Conservation (phyloP, 2,113 vertebrate genomes). For the Maccullochella peelii region DNA sequence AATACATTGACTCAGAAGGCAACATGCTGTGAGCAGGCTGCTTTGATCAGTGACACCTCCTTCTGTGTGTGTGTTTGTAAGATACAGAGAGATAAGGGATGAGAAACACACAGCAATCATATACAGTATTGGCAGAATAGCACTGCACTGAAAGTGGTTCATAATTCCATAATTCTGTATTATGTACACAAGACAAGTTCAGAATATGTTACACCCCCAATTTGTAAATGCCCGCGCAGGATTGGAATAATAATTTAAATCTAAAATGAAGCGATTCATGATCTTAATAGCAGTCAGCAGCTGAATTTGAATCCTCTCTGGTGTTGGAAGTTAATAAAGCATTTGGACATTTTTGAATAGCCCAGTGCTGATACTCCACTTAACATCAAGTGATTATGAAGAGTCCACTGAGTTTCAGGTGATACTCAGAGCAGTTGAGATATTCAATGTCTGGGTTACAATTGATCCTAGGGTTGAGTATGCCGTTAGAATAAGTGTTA, state of each 20-base stretch:
- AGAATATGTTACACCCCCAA: background rate
- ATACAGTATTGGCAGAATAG: background rate
- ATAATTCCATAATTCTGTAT: constrained; percentile 2
- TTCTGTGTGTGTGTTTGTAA: constrained; percentile 23
- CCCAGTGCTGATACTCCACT: constrained; percentile 9
- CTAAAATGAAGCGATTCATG: background rate
- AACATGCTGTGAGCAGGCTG: constrained; percentile 48
- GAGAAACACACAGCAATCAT: background rate
- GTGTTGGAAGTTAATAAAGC: background rate
- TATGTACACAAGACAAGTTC: background rate
- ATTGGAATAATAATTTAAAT: background rate
- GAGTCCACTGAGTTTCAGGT: constrained; percentile 36
- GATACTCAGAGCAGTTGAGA: constrained; percentile 22
- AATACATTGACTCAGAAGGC: constrained; percentile 28
- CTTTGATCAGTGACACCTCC: constrained; percentile 29
- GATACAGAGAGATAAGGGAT: background rate
- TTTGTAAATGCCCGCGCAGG: background rate
- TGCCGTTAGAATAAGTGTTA: constrained; percentile 3
- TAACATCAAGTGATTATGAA: constrained; percentile 32
- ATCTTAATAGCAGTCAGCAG: background rate
- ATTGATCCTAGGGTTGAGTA: constrained; percentile 22
- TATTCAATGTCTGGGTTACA: constrained; percentile 5
- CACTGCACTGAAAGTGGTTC: background rate
- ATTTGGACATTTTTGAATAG: constrained; percentile 23
- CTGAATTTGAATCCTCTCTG: background rate